Conservation (phyloP, 2,797 vertebrate genomes). For the Monodelphis domestica region DNA sequence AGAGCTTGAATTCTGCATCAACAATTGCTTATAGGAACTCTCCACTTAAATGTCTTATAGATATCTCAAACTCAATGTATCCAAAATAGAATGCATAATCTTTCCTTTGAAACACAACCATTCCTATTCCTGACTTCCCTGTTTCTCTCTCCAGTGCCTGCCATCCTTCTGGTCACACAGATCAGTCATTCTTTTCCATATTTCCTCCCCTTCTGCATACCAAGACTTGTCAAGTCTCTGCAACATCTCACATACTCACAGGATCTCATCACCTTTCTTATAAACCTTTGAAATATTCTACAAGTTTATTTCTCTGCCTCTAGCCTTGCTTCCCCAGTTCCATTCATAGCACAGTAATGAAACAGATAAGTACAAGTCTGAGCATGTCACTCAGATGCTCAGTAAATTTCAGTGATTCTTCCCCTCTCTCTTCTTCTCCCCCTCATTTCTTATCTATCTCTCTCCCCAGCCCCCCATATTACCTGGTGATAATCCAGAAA, state of each 20-base stretch:
- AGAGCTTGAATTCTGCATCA: background rate
- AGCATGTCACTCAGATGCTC: background rate
- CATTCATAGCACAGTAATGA: background rate
- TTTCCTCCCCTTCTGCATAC: background rate
- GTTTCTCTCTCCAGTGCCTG: background rate
- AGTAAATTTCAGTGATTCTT: background rate
- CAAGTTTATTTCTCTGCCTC: background rate
- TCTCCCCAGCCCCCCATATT: too few species aligned
- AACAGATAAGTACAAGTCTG: background rate
- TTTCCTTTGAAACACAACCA: background rate
- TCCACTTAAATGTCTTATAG: background rate
- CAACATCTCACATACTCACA: background rate
- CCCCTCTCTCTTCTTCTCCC: too few species aligned
- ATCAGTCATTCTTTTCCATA: background rate
- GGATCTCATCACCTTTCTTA: background rate
- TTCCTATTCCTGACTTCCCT: background rate
- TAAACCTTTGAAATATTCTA: background rate
- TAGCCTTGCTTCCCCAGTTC: background rate
- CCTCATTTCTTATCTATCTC: too few species aligned
- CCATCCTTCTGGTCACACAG: background rate
- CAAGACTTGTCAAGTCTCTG: background rate
- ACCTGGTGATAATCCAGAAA: too few species aligned
- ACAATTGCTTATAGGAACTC: background rate
- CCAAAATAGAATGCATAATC: background rate
- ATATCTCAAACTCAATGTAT: background rate